Conservation (phyloP, 2,888 invertebrate species). For the Orchesella flavescens region DNA sequence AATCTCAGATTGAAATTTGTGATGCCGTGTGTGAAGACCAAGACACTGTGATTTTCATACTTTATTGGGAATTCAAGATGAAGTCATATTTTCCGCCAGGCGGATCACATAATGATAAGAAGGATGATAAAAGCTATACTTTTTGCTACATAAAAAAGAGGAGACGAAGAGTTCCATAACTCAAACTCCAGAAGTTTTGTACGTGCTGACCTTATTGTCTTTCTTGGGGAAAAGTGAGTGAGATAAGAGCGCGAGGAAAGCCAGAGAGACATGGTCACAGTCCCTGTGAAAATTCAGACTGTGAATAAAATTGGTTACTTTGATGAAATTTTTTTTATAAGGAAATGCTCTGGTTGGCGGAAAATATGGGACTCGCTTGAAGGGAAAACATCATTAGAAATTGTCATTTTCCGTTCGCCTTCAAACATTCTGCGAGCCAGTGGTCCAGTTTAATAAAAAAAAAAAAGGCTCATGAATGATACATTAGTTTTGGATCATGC, state of each 20-base stretch:
- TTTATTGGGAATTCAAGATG: constrained; percentile 23
- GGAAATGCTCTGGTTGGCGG: constrained; percentile 17
- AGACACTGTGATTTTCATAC: constrained; percentile 38
- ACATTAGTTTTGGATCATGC: constrained; percentile 24
- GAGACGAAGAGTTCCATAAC: neutral
- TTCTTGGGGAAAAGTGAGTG: constrained; percentile 21
- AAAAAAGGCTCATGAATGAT: constrained; percentile 63
- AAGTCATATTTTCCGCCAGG: constrained; percentile 44
- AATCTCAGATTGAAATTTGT: constrained; percentile 65
- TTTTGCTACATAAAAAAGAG: constrained; percentile 9
- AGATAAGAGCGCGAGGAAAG: neutral
- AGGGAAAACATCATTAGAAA: constrained; percentile 38
- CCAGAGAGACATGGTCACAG: neutral
- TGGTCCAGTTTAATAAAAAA: constrained; percentile 38
- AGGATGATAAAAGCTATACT: neutral
- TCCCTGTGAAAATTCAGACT: neutral
- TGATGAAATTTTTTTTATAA: neutral
- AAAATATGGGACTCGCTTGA: constrained; percentile 46
- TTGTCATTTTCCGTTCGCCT: constrained; percentile 21
- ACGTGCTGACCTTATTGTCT: constrained; percentile 24
- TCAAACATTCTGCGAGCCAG: constrained; percentile 29
- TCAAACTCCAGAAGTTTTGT: neutral
- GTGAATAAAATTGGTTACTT: neutral
- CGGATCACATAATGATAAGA: constrained; percentile 17
- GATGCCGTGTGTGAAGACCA: constrained; percentile 29